Percentiles rank a stretch among this genome's conserved stretches.
phyloP scores from a whole-genome alignment of 2,888 invertebrate species.

The Dynastes grantii region DNA sequence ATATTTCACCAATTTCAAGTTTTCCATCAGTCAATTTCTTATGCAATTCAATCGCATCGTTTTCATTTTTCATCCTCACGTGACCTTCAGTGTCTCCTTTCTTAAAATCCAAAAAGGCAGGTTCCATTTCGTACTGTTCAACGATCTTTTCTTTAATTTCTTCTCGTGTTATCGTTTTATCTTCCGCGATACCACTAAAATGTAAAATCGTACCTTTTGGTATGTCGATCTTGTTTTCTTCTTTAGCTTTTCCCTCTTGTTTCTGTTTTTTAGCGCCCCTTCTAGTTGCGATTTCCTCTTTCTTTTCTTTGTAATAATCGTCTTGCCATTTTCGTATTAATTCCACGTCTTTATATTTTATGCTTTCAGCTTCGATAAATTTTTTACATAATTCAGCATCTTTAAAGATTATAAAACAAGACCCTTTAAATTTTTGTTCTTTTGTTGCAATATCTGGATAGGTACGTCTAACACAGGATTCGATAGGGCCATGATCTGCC shows the following conservation, averaged over 20 bases:
- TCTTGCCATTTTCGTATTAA: constrained; percentile 81
- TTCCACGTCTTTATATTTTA: constrained; percentile 79
- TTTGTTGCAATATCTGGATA: constrained; percentile 77
- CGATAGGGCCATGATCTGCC: constrained; percentile 75
- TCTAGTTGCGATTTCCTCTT: constrained; percentile 77
- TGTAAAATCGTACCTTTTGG: constrained; percentile 84
- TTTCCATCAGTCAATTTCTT: constrained; percentile 77
- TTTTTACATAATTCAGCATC: constrained; percentile 86
- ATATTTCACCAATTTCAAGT: constrained; percentile 63
- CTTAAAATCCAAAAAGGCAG: constrained; percentile 85
- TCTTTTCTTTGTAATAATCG: constrained; percentile 79
- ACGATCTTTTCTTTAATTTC: constrained; percentile 81
- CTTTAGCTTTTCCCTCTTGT: constrained; percentile 68
- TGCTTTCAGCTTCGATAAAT: constrained; percentile 79
- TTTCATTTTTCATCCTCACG: constrained; percentile 80
- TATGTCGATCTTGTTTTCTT: constrained; percentile 71
- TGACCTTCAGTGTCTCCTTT: constrained; percentile 83
- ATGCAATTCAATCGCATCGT: constrained; percentile 78
- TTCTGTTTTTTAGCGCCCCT: constrained; percentile 72
- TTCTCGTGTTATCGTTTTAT: constrained; percentile 76
- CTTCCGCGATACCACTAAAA: constrained; percentile 77
- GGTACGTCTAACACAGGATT: constrained; percentile 79
- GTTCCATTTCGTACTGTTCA: constrained; percentile 74
- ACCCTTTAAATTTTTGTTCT: constrained; percentile 87
- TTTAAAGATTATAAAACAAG: constrained; percentile 91